Conservation (phyloP, 2,797 vertebrate genomes). For the Leuciscus waleckii region DNA sequence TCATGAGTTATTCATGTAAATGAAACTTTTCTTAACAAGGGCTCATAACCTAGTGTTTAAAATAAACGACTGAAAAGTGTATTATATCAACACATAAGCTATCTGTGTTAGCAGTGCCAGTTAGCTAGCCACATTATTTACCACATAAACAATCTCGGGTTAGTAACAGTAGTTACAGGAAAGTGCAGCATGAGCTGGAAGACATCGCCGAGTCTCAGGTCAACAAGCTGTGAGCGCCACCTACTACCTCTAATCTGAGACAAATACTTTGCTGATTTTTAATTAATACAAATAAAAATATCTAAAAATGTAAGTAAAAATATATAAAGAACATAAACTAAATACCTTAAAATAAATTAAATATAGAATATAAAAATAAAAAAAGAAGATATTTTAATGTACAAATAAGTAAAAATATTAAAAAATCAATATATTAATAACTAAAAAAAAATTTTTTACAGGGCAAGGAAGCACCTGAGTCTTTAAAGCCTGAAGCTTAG, state of each 20-base stretch:
- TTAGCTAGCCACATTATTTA: background rate
- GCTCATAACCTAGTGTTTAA: background rate
- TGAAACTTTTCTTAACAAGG: background rate
- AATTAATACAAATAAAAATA: background rate
- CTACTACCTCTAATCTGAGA: background rate
- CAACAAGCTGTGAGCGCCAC: conserved; percentile 77
- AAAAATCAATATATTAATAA: background rate
- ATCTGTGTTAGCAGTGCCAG: background rate
- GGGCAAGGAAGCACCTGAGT: conserved; percentile 35
- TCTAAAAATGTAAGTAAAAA: background rate
- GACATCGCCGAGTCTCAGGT: conserved; percentile 72
- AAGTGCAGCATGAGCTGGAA: conserved; percentile 77
- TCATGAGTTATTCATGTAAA: background rate
- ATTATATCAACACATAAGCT: background rate
- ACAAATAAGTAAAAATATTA: background rate
- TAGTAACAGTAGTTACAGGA: background rate
- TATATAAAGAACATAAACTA: background rate
- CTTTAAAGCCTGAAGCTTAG: background rate
- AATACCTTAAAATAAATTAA: background rate
- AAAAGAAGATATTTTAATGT: background rate
- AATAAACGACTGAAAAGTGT: background rate
- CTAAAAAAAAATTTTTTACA: background rate
- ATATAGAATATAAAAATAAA: background rate
- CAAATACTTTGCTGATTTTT: background rate
- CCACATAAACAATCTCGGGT: background rate